Percentiles rank a stretch among this genome's conserved stretches.
phyloP scores from a whole-genome alignment of 2,113 vertebrate genomes.

The Hippocampus guttulatus region DNA sequence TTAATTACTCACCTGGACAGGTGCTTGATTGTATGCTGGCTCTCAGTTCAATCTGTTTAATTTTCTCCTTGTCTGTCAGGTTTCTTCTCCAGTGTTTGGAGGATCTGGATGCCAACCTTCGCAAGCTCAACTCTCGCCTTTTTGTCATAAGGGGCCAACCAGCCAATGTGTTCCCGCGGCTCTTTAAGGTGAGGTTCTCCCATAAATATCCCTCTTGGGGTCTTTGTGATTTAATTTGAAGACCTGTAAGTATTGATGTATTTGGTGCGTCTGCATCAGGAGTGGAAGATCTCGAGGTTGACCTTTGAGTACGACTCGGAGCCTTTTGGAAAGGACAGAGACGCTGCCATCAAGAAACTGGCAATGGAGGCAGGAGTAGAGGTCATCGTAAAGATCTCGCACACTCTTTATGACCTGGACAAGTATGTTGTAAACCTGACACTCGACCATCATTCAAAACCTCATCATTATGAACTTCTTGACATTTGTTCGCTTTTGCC shows the following conservation, averaged over 20 bases:
- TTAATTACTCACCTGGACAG: neutral
- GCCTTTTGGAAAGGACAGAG: constrained; percentile 75
- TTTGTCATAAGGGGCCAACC: constrained; percentile 77
- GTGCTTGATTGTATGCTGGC: neutral
- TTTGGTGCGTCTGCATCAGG: constrained; percentile 43
- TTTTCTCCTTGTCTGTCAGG: constrained; percentile 41
- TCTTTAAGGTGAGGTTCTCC: constrained; percentile 68
- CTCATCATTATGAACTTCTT: neutral
- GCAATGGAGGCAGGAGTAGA: constrained; percentile 75
- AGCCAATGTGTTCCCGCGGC: constrained; percentile 74
- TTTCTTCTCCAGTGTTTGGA: constrained; percentile 78
- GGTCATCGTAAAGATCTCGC: constrained; percentile 73
- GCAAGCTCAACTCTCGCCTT: constrained; percentile 75
- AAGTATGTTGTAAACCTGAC: constrained; percentile 49
- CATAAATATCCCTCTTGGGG: neutral
- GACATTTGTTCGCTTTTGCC: neutral
- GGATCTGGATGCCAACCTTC: constrained; percentile 71
- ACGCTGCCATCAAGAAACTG: constrained; percentile 76
- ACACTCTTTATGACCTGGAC: constrained; percentile 77
- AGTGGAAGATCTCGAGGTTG: constrained; percentile 76
- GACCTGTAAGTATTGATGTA: neutral
- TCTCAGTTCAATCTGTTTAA: neutral
- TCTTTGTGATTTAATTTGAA: neutral
- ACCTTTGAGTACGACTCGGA: constrained; percentile 76
- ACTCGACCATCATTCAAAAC: neutral